A percentile compares a stretch with the other conserved stretches of the same genome.
phyloP scores from a whole-genome alignment of 2,113 vertebrate species.

The Anoplopoma fimbria region DNA sequence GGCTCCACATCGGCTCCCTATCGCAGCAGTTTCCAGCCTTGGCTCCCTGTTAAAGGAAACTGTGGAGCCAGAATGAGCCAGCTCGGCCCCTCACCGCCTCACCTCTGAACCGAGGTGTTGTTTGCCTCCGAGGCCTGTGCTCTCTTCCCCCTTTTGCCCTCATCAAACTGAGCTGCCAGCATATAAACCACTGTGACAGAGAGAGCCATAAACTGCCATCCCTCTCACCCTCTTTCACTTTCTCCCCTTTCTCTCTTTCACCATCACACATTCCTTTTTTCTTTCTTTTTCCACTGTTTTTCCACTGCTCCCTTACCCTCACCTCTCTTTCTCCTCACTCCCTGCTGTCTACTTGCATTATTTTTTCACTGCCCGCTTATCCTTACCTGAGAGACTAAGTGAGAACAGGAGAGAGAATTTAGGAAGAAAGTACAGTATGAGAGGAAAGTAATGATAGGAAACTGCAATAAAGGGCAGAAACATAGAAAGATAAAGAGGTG shows the following conservation, averaged over 20 bases:
- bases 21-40: constrained; percentile 37
- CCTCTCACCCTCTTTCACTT: not conserved
- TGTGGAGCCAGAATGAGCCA: constrained; percentile 26
- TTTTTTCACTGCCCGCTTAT: constrained; percentile 52
- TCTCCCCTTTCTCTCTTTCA: not conserved
- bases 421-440: constrained; percentile 4
- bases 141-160: constrained; percentile 45
- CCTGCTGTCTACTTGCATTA: constrained; percentile 19
- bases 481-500: not conserved
- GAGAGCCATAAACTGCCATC: constrained; percentile 23
- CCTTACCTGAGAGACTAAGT: constrained; percentile 5
- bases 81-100: constrained; percentile 46
- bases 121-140: constrained; percentile 53
- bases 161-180: constrained; percentile 64
- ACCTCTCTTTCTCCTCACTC: not conserved
- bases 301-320: not conserved
- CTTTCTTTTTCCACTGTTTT: not conserved
- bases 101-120: constrained; percentile 68
- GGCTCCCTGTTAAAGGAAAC: constrained; percentile 51
- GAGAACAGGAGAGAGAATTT: constrained; percentile 2
- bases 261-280: constrained; percentile 27
- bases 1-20: constrained; percentile 26
- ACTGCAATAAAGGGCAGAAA: not conserved
- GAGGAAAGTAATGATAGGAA: not conserved
- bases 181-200: constrained; percentile 48